Evolutionary conservation across 2,888 invertebrate species (phyloP).

Genomic region (Endomychus coccineus): DNA sequence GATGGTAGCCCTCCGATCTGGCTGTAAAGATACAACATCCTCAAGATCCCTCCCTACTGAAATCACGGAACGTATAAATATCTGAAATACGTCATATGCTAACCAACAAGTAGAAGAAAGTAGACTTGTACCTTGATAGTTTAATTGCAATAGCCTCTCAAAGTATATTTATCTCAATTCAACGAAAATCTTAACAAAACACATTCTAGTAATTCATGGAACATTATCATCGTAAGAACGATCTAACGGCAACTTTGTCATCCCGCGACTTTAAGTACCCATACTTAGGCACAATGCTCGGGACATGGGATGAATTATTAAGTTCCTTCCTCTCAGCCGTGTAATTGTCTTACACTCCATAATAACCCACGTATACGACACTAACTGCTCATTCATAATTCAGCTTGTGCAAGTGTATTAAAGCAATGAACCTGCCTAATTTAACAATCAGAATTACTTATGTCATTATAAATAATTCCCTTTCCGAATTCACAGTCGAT

Average conservation of each 20-base stretch:
- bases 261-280: conserved; percentile 35
- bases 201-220: conserved; percentile 16
- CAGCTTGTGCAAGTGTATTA: conserved; percentile 35
- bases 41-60: too few species aligned
- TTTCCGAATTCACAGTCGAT: too few species aligned
- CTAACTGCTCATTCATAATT: conserved; percentile 40
- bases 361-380: conserved; percentile 37
- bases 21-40: too few species aligned
- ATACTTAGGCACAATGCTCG: conserved; percentile 40
- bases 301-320: conserved; percentile 41
- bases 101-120: too few species aligned
- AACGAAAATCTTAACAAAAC: conserved; percentile 14
- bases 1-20: too few species aligned
- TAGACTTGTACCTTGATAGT: too few species aligned
- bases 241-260: conserved; percentile 32
- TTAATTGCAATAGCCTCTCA: too few species aligned
- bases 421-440: conserved; percentile 27
- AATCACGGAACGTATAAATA: too few species aligned
- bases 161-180: too few species aligned
- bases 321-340: conserved; percentile 41
- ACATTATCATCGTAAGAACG: conserved; percentile 25
- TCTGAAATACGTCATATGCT: too few species aligned
- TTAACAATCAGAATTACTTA: conserved; percentile 17
- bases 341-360: conserved; percentile 42
- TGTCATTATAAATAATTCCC: conserved; percentile 11